Evolutionary conservation across 1,140 invertebrate genomes (phyloP), one percentile per base, ranked within the genome.

Genomic region (Pogonus chalceus): DNA sequence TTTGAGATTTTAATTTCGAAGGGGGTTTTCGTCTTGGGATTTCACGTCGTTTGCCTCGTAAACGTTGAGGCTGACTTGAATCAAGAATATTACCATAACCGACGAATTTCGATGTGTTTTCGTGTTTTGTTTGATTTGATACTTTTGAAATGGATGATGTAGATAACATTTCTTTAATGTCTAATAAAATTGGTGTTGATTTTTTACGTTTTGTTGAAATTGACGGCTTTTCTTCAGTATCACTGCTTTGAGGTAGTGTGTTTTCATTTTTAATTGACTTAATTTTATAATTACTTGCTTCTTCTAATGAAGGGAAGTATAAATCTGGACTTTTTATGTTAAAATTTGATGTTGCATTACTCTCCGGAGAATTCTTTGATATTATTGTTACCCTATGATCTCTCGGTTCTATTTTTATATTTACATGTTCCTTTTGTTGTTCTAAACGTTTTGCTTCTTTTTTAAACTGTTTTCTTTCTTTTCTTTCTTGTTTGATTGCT

Each of bases 11-110:
- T 23, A 57, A 50, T 49, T 54, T 54, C 21, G 20, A 51, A 20
- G 14, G 49, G 1, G 3, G 35, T 49, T 57, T 57, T 12, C n/a
- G 18, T 48, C 52, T 54, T 21, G 51, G 56, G 39, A 50, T 12
- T 48, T 57, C 56, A 16, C 43, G 35, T 39, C 37, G 22, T 49
- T 57, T 57, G 0, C 56, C 56, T 16, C n/a, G 18, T 50, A 20
- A 48, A 46, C 56, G 39, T 20, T 43, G 16, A 3, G 56, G 56
- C 23, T 51, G 20, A 54, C 23, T 37, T 39, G 56, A 35, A 54
- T 57, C 56, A 22, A 57, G 54, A 3, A 37, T n/a, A 57, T 57
- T 57, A 1, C 56, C 56, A 20, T 7, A 31, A 37, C 43, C 23
- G 0, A 18, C 22, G n/a, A 37, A 14, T 46, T 53, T 47, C 24